These are phyloP conservation scores for Acomys russatus DNA, from an alignment of 2,797 vertebrate genomes.

Conservation along the genomic window DNA sequence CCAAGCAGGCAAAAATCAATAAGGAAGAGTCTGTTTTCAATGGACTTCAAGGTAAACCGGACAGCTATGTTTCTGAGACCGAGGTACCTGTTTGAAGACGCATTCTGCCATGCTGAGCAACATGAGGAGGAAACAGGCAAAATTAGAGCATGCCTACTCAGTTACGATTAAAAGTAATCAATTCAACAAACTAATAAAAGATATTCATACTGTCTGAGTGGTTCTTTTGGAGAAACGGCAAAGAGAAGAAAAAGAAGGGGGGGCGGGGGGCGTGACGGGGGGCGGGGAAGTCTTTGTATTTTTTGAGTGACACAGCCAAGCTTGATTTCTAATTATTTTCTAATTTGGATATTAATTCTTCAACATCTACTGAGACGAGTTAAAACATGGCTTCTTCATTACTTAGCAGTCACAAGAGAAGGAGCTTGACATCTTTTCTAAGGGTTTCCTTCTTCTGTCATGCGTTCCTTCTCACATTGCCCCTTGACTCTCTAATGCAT, in stretches of 20 bases:
- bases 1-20: conserved; percentile 87
- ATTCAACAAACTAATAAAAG: conserved; percentile 49
- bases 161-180: conserved; percentile 53
- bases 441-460: background rate
- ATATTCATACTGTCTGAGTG: background rate
- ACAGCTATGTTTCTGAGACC: background rate
- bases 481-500: background rate
- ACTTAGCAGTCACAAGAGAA: background rate
- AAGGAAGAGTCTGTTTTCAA: conserved; percentile 88
- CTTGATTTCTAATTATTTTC: conserved; percentile 52
- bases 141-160: conserved; percentile 38
- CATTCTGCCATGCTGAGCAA: conserved; percentile 74
- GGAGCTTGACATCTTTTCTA: background rate
- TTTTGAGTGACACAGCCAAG: background rate
- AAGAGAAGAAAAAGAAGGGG: background rate
- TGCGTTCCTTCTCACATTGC: background rate
- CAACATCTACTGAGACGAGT: conserved; percentile 3
- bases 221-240: conserved; percentile 2
- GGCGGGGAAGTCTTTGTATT: background rate
- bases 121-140: conserved; percentile 43
- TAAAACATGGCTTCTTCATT: conserved; percentile 5
- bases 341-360: conserved; percentile 29
- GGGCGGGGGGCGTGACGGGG: conserved; percentile 8
- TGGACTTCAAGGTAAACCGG: conserved; percentile 82
- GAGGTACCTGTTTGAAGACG: conserved; percentile 72